phyloP scores from a whole-genome alignment of 2,797 vertebrate genomes.

The Dermochelys coriacea region DNA sequence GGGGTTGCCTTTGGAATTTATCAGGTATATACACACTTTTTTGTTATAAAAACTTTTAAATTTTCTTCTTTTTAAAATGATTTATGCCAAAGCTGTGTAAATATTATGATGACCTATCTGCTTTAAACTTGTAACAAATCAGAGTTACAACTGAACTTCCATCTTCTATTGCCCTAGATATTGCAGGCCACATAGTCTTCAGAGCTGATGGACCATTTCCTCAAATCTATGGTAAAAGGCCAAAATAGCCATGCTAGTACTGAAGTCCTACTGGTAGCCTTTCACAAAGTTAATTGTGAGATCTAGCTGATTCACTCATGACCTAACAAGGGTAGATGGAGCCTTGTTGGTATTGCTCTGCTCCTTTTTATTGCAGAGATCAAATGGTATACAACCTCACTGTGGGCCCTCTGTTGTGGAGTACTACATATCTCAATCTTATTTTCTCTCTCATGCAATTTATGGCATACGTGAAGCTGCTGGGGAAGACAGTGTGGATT shows the following conservation, averaged over 20 bases:
- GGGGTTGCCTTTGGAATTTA: not conserved
- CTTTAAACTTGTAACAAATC: not conserved
- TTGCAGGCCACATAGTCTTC: not conserved
- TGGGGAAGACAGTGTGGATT: not conserved
- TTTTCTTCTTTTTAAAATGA: not conserved
- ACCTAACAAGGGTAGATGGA: too few relatives aligned
- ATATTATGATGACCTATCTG: not conserved
- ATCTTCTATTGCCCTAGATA: not conserved
- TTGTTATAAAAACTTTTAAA: slow-evolving; percentile 25
- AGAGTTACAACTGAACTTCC: not conserved
- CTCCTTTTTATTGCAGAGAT: not conserved
- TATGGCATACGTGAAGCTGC: not conserved
- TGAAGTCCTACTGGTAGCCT: not conserved
- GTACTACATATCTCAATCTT: not conserved
- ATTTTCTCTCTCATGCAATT: not conserved
- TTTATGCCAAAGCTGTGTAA: not conserved
- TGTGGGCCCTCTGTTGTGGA: not conserved
- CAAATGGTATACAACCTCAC: not conserved
- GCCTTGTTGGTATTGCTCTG: not conserved
- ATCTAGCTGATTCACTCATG: not conserved
- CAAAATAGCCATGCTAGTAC: not conserved
- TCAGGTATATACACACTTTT: not conserved
- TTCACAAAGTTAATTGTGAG: not conserved
- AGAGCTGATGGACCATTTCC: not conserved
- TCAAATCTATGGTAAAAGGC: not conserved